These are phyloP conservation scores for Eupelmus urozonus DNA, from an alignment of 2,888 invertebrate species.

Conservation along the genomic window DNA sequence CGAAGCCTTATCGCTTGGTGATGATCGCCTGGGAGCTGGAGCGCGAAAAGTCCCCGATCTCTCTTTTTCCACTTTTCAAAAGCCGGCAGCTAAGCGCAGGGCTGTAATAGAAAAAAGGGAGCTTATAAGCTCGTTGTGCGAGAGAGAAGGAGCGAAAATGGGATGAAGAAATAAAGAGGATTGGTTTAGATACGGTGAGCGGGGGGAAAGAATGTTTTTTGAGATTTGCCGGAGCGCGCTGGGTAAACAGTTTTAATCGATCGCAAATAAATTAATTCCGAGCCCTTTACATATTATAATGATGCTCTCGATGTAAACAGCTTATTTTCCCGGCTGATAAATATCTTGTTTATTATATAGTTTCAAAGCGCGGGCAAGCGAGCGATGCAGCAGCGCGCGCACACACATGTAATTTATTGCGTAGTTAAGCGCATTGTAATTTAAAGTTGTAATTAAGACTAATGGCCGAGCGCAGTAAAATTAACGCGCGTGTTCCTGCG, in stretches of 20 bases:
- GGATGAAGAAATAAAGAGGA: no score
- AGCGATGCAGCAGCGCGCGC: no score
- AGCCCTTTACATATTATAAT: no score
- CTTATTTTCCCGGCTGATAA: background rate
- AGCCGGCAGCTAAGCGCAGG: background rate
- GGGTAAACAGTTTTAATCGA: background rate
- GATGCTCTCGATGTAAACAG: no score
- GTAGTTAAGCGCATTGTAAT: background rate
- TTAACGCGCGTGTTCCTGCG: background rate
- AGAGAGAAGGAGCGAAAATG: background rate
- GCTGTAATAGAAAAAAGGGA: background rate
- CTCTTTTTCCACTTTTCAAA: constrained; percentile 25
- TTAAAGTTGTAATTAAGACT: constrained; percentile 18
- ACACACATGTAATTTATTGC: constrained; percentile 14
- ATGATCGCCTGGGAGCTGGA: no score
- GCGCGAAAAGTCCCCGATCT: background rate
- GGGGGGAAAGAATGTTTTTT: no score
- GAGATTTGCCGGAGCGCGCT: no score
- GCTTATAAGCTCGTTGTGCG: background rate
- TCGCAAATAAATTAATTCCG: background rate
- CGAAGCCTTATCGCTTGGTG: constrained; percentile 13
- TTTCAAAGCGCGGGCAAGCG: background rate
- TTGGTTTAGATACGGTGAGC: no score
- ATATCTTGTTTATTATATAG: background rate
- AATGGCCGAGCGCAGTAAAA: background rate